Conservation (phyloP, 92 coral and sea anemone species). For the Epizoanthus scotinus region DNA sequence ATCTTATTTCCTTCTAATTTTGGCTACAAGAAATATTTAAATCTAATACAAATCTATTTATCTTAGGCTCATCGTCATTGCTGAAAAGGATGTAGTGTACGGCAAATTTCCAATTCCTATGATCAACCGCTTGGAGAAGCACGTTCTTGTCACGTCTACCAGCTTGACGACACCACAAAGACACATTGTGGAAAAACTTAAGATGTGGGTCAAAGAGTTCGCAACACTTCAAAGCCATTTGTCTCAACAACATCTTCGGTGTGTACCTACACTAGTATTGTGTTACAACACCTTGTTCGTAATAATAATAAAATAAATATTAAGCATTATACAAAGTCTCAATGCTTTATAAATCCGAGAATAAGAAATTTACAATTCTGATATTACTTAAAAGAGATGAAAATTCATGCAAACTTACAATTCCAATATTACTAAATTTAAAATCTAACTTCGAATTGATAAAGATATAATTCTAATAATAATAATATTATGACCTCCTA, state of each 20-base stretch:
- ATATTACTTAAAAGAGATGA: too few species aligned
- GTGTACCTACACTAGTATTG: background rate
- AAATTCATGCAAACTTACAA: too few species aligned
- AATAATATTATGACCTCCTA: too few species aligned
- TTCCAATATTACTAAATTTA: too few species aligned
- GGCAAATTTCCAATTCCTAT: constrained; percentile 75
- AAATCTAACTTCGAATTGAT: too few species aligned
- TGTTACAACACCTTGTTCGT: too few species aligned
- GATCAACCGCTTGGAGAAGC: constrained; percentile 87
- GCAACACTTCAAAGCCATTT: constrained; percentile 25
- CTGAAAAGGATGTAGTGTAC: constrained; percentile 86
- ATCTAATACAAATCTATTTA: background rate
- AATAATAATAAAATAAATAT: too few species aligned
- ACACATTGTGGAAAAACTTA: constrained; percentile 54
- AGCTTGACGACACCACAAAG: constrained; percentile 59
- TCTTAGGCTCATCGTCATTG: constrained; percentile 78
- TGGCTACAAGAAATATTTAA: background rate
- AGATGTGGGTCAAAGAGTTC: constrained; percentile 63
- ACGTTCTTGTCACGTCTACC: constrained; percentile 71
- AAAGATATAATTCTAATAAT: too few species aligned
- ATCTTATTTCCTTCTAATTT: background rate
- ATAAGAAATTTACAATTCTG: too few species aligned
- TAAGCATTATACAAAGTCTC: too few species aligned
- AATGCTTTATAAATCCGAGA: too few species aligned
- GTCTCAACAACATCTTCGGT: constrained; percentile 17